Evolutionary conservation across 2,888 invertebrate genomes (phyloP).

Genomic region (Drosophila longiperda): DNA sequence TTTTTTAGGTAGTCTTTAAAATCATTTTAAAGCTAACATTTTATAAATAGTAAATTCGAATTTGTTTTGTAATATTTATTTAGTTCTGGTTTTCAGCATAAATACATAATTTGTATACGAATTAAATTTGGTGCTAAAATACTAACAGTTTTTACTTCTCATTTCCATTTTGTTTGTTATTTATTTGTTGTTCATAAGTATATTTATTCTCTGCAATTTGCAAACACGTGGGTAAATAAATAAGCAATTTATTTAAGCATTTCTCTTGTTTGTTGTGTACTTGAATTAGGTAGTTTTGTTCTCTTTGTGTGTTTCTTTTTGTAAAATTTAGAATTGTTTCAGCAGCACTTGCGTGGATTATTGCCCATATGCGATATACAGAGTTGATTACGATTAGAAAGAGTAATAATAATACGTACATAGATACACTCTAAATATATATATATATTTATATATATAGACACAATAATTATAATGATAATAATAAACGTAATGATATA

Average conservation of each 20-base stretch:
- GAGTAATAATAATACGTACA: slow-evolving; percentile 38
- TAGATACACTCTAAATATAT: slow-evolving; percentile 26
- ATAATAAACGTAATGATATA: slow-evolving; percentile 61
- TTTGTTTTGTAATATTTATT: slow-evolving; percentile 39
- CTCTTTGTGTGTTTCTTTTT: slow-evolving; percentile 51
- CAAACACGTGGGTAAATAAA: slow-evolving; percentile 58
- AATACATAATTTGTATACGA: slow-evolving; percentile 63
- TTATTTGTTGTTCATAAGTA: slow-evolving; percentile 31
- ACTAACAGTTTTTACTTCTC: slow-evolving; percentile 79
- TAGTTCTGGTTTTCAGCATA: slow-evolving; percentile 58
- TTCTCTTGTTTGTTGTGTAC: slow-evolving; percentile 61
- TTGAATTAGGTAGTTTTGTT: slow-evolving; percentile 64
- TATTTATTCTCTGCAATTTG: slow-evolving; percentile 48
- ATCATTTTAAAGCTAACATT: background rate
- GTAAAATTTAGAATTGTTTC: slow-evolving; percentile 78
- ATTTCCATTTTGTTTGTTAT: slow-evolving; percentile 40
- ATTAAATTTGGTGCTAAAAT: slow-evolving; percentile 83
- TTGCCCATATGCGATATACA: slow-evolving; percentile 60
- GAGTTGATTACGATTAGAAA: slow-evolving; percentile 51
- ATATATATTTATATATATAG: slow-evolving; percentile 39
- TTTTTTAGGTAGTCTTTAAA: background rate
- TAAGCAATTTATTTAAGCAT: slow-evolving; percentile 51
- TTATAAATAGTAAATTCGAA: background rate
- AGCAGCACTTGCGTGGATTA: slow-evolving; percentile 81
- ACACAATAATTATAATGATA: slow-evolving; percentile 50